Evolutionary conservation across 2,888 invertebrate species (phyloP).

Genomic region (Belgica antarctica): DNA sequence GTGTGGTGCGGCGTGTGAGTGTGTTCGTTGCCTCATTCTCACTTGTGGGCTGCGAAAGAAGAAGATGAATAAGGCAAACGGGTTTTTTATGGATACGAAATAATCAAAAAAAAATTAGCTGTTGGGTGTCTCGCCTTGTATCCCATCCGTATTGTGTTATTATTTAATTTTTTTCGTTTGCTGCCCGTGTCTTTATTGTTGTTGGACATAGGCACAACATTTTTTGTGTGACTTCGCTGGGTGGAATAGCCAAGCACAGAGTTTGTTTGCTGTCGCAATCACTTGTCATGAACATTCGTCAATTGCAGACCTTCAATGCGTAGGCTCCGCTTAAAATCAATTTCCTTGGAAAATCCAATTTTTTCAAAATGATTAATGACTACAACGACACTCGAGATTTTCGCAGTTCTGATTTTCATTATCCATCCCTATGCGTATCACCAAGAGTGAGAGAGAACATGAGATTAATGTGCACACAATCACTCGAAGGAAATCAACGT

Average conservation of each 20-base stretch:
- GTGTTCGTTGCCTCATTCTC: constrained; percentile 5
- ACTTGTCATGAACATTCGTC: not conserved
- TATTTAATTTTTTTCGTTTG: constrained; percentile 11
- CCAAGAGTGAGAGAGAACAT: too few relatives aligned
- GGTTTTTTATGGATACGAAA: constrained; percentile 41
- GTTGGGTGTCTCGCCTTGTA: constrained; percentile 40
- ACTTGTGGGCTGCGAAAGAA: constrained; percentile 23
- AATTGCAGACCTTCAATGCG: too few relatives aligned
- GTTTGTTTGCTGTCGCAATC: not conserved
- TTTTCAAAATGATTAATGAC: not conserved
- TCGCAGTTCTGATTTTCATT: constrained; percentile 5
- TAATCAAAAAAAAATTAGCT: constrained; percentile 33
- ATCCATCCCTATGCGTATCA: too few relatives aligned
- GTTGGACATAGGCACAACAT: constrained; percentile 24
- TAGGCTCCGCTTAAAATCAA: not conserved
- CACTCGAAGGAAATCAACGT: too few relatives aligned
- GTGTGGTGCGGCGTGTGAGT: constrained; percentile 1
- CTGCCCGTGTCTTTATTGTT: not conserved
- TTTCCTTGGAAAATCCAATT: not conserved
- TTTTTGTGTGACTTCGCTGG: not conserved
- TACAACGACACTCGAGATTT: not conserved
- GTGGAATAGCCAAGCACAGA: constrained; percentile 16
- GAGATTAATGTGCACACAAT: constrained; percentile 1
- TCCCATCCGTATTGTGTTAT: constrained; percentile 24
- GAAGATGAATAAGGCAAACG: constrained; percentile 42